A percentile compares a stretch with the other conserved stretches of the same genome.
These are phyloP conservation scores for Acrocephalus kingi DNA, from an alignment of 2,113 vertebrate species.

Conservation along the genomic window DNA sequence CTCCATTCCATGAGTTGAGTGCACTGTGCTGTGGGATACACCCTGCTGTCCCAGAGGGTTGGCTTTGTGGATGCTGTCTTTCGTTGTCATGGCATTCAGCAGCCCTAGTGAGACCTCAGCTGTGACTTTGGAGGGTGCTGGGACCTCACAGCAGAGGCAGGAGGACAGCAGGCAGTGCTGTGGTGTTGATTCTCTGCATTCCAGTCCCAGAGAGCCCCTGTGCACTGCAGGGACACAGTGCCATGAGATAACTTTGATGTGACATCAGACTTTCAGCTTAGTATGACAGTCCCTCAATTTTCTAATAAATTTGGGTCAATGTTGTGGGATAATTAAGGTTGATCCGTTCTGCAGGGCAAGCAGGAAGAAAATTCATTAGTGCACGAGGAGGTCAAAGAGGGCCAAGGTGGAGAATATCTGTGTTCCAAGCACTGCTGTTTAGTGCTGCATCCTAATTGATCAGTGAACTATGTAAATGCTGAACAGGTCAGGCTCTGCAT, in stretches of 20 bases:
- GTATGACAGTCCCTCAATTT: conserved; percentile 21
- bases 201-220: neutral
- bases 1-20: accelerated
- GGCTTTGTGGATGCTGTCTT: neutral
- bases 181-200: accelerated
- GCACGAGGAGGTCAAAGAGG: neutral
- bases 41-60: neutral
- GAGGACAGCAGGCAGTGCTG: neutral
- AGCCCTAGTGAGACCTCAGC: neutral
- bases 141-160: neutral
- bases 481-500: conserved; percentile 41
- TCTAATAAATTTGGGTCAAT: conserved; percentile 55
- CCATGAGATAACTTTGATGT: neutral
- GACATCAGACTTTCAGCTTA: neutral
- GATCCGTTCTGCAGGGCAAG: conserved; percentile 14
- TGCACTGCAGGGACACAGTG: neutral
- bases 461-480: conserved; percentile 35
- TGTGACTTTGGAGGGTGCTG: neutral
- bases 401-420: conserved; percentile 1
- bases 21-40: accelerated
- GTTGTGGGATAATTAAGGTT: conserved; percentile 31
- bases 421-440: neutral
- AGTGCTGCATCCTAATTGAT: conserved; percentile 47
- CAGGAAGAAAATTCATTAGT: conserved; percentile 35
- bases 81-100: neutral